These are phyloP conservation scores for Marronus borbonicus DNA, from an alignment of 2,888 invertebrate species.

Conservation along the genomic window DNA sequence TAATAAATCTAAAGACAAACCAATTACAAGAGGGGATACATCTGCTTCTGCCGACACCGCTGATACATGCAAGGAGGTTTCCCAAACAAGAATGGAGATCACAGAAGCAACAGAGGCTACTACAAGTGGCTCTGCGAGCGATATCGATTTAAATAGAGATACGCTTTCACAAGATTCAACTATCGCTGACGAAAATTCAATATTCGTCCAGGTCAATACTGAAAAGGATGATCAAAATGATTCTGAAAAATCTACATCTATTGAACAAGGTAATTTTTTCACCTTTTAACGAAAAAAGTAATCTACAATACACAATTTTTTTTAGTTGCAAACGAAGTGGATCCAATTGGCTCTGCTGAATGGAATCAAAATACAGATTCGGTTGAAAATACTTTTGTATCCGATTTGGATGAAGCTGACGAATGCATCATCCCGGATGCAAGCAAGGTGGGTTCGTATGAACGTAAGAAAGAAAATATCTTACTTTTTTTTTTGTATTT, in stretches of 20 bases:
- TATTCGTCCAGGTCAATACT: conserved; percentile 57
- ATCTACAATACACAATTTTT: conserved; percentile 15
- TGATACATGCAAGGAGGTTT: conserved; percentile 15
- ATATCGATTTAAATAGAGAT: background rate
- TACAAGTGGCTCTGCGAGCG: background rate
- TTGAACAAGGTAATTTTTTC: conserved; percentile 51
- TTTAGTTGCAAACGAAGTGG: conserved; percentile 55
- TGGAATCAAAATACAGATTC: conserved; percentile 59
- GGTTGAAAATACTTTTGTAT: conserved; percentile 54
- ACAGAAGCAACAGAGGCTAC: background rate
- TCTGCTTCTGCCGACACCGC: conserved; percentile 45
- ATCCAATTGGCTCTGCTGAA: conserved; percentile 58
- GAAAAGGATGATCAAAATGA: conserved; percentile 54
- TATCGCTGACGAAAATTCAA: conserved; percentile 54
- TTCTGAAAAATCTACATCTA: conserved; percentile 48
- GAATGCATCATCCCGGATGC: conserved; percentile 77
- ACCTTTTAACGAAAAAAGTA: background rate
- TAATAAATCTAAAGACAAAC: background rate
- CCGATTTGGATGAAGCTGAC: conserved; percentile 47
- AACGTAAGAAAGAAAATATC: background rate
- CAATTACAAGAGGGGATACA: background rate
- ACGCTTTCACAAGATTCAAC: conserved; percentile 30
- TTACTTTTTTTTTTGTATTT: conserved; percentile 12
- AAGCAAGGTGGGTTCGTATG: conserved; percentile 9
- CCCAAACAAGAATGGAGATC: background rate